Conservation (phyloP, 2,888 invertebrate genomes). For the Odontocolon sp. region DNA sequence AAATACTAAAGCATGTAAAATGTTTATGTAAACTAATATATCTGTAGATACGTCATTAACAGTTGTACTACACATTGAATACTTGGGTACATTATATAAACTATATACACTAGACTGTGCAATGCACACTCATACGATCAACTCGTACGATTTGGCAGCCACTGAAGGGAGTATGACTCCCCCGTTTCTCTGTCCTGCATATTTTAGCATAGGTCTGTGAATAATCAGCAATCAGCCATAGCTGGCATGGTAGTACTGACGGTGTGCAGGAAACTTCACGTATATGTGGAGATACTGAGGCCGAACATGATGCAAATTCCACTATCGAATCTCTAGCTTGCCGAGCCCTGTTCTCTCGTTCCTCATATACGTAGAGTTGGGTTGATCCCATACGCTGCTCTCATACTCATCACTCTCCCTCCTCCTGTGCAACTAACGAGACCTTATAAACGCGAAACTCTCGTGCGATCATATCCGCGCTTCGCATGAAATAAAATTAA, state of each 20-base stretch:
- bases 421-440: conserved; percentile 28
- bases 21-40: too few relatives aligned
- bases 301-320: conserved; percentile 57
- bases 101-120: not conserved
- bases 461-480: conserved; percentile 17
- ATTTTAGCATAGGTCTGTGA: conserved; percentile 77
- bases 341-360: too few relatives aligned
- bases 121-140: conserved; percentile 12
- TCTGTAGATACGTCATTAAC: conserved; percentile 22
- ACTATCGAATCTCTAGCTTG: conserved; percentile 60
- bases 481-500: conserved; percentile 11
- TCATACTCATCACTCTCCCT: not conserved
- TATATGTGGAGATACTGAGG: conserved; percentile 53
- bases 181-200: conserved; percentile 68
- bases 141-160: conserved; percentile 30
- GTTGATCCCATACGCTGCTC: conserved; percentile 43
- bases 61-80: conserved; percentile 25
- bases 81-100: conserved; percentile 25
- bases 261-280: conserved; percentile 57
- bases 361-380: conserved; percentile 47
- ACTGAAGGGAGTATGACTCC: conserved; percentile 26
- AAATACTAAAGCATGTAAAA: not conserved
- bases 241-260: conserved; percentile 64
- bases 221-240: conserved; percentile 79
- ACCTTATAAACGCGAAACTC: not conserved